A percentile compares a stretch with the other conserved stretches of the same genome.
These are phyloP conservation scores for Habrosyne pyritoides DNA, from an alignment of 2,888 invertebrate genomes.

Conservation along the genomic window DNA sequence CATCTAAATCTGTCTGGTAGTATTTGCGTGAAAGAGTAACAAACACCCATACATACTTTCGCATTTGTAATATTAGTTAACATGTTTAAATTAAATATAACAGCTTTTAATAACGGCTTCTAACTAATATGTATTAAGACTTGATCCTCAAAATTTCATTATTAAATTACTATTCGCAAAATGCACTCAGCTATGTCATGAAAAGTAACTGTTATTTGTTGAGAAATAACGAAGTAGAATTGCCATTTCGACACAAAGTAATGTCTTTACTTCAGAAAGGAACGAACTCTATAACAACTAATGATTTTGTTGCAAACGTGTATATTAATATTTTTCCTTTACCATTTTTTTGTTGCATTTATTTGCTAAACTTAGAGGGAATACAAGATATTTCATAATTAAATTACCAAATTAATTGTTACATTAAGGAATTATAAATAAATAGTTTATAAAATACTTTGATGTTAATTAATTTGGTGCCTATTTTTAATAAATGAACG, in stretches of 20 bases:
- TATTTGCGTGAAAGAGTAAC: too few species aligned
- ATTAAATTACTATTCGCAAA: constrained; percentile 11
- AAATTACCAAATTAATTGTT: too few species aligned
- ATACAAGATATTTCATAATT: too few species aligned
- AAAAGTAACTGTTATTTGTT: constrained; percentile 21
- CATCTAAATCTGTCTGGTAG: too few species aligned
- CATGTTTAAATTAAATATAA: not conserved
- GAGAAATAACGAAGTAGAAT: constrained; percentile 8
- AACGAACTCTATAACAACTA: constrained; percentile 10
- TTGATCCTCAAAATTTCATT: not conserved
- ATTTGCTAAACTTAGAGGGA: too few species aligned
- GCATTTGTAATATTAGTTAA: too few species aligned
- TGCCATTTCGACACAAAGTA: constrained; percentile 16
- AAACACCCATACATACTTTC: too few species aligned
- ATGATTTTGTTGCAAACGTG: not conserved
- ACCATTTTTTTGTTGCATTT: too few species aligned
- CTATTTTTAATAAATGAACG: not conserved
- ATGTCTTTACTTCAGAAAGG: constrained; percentile 14
- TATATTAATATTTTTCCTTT: too few species aligned
- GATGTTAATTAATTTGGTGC: too few species aligned
- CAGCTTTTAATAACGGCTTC: not conserved
- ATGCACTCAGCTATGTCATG: constrained; percentile 15
- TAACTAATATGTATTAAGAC: not conserved
- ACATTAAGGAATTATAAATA: too few species aligned
- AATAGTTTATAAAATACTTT: too few species aligned